These are phyloP conservation scores for Thera obeliscata DNA, from an alignment of 2,888 invertebrate species.

Conservation along the genomic window DNA sequence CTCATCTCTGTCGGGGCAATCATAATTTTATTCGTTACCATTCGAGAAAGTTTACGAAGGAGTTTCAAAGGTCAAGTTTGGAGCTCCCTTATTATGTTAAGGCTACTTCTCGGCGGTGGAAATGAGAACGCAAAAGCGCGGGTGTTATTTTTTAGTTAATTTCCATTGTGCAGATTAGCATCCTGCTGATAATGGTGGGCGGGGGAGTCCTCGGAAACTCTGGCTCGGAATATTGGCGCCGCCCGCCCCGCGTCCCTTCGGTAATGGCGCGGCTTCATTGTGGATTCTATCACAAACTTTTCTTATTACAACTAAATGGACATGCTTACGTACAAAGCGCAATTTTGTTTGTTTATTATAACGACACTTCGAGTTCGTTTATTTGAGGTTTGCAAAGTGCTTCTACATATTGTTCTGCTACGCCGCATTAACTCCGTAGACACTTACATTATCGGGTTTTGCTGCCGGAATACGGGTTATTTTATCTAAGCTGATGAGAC, in stretches of 20 bases:
- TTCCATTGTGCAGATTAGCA: constrained; percentile 70
- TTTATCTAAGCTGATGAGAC: constrained; percentile 22
- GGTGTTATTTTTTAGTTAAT: constrained; percentile 55
- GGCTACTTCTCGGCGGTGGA: constrained; percentile 50
- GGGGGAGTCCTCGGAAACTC: constrained; percentile 57
- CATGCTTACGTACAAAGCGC: constrained; percentile 32
- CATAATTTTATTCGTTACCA: constrained; percentile 42
- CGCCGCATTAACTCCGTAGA: constrained; percentile 5
- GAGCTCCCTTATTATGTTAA: constrained; percentile 49
- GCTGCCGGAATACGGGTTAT: constrained; percentile 13
- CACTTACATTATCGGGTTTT: constrained; percentile 9
- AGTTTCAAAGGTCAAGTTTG: constrained; percentile 49
- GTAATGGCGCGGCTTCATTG: constrained; percentile 52
- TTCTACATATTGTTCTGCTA: constrained; percentile 14
- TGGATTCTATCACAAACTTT: constrained; percentile 53
- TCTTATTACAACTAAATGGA: constrained; percentile 48
- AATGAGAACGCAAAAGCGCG: constrained; percentile 45
- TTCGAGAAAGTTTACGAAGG: constrained; percentile 43
- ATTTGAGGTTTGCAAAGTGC: constrained; percentile 19
- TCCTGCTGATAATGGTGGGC: constrained; percentile 58
- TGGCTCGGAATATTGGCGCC: constrained; percentile 46
- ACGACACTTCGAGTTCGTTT: constrained; percentile 27
- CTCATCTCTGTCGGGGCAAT: constrained; percentile 36
- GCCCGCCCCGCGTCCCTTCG: constrained; percentile 50
- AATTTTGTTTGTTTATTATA: constrained; percentile 34